Evolutionary conservation across 2,888 invertebrate genomes (phyloP), one percentile per base, ranked within the genome.

Genomic region (Lasioglossum calceatum): DNA sequence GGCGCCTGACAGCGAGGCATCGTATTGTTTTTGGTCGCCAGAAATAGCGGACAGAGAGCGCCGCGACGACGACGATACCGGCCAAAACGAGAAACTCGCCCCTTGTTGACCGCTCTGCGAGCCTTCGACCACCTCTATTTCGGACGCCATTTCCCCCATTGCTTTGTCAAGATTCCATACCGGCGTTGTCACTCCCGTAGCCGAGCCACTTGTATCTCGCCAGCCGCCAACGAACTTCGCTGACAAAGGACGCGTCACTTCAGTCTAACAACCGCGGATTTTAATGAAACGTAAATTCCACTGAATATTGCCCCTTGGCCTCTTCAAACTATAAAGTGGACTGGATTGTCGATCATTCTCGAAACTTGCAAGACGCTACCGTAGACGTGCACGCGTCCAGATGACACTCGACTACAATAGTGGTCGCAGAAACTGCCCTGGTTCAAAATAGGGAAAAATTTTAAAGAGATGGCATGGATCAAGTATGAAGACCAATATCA

Each of bases 1-100:
- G 85, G 64, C 84, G 75, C 58, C 81, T 77, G 79, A 77, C 87
- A 78, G 58, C 82, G 77, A 47, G 81, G 78, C 78, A 86, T 90
- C 84, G 90, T 89, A 90, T 90, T 90, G 91, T 90, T 87, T 83
- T 83, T 79, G 73, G 79, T 70, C 39, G 54, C 75, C 83, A 71
- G 72, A 75, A 90, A 90, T 90, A 88, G 78, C 79, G 23, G 12
- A 27, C 72, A 32, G 71, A 77, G 74, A 39, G 19, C 72, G 76
- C 23, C 67, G 36, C 77, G 58, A 73, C 58, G 64, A 54, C 78
- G 74, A 44, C 76, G 44, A 71, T 76, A 72, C 44, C 73, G 5
- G 16, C 44, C 64, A 54, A 84, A 85, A 70, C 70, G 74, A 71
- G 27, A 44, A 74, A 32, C 67, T 76, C n/a, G 42, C 19, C 47